Conservation (phyloP, 92 coral and sea anemone species). For the Heteractis magnifica region DNA sequence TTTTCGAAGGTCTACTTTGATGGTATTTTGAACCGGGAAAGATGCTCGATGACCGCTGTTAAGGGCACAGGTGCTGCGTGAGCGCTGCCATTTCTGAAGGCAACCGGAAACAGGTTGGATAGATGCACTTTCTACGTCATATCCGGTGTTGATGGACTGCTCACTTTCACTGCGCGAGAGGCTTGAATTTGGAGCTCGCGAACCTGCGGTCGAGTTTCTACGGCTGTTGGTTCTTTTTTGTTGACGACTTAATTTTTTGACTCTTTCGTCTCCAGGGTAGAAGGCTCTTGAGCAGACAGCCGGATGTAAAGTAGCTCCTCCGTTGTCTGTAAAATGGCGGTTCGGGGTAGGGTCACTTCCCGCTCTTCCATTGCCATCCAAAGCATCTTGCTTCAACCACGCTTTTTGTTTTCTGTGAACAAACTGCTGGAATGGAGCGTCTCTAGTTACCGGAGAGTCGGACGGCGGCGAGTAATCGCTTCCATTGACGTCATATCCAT, state of each 20-base stretch:
- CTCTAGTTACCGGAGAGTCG: slow-evolving; percentile 14
- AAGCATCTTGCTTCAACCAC: slow-evolving; percentile 14
- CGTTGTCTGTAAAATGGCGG: slow-evolving; percentile 1
- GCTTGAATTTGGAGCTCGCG: background rate
- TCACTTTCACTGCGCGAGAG: slow-evolving; percentile 48
- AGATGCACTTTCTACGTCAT: slow-evolving; percentile 33
- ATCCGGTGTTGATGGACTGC: slow-evolving; percentile 27
- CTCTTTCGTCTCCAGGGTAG: slow-evolving; percentile 18
- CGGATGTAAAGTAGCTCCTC: slow-evolving; percentile 6
- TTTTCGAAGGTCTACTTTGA: slow-evolving; percentile 38
- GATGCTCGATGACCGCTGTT: slow-evolving; percentile 7
- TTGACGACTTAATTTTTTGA: slow-evolving; percentile 25
- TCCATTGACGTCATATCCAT: slow-evolving; percentile 27
- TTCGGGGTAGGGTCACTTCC: slow-evolving; percentile 35
- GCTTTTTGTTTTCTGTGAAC: slow-evolving; percentile 25
- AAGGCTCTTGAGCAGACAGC: slow-evolving; percentile 10
- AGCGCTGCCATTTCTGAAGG: slow-evolving; percentile 47
- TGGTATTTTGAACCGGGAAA: slow-evolving; percentile 27
- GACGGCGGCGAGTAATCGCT: slow-evolving; percentile 26
- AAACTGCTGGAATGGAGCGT: background rate
- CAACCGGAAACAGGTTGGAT: background rate
- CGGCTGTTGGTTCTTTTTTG: slow-evolving; percentile 14
- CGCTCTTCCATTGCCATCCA: background rate
- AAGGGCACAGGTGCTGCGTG: slow-evolving; percentile 25
- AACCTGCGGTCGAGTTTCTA: slow-evolving; percentile 7